phyloP scores from a whole-genome alignment of 64 coral and sea anemone species.

The Stylophora pistillata region DNA sequence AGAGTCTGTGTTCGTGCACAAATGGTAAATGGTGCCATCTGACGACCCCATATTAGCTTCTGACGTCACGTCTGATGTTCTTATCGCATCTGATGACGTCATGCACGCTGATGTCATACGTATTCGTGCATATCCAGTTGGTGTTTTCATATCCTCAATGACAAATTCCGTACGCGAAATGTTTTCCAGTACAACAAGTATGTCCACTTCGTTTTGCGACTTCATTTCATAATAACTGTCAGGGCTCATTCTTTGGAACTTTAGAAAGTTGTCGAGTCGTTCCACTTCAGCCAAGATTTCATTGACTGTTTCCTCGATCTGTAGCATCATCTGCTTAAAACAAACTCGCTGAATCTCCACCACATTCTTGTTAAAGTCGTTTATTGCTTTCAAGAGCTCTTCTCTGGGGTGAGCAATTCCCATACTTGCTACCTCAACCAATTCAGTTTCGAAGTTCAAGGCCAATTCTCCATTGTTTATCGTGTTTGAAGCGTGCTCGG shows the following conservation, averaged over 20 bases:
- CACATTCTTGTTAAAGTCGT: constrained; percentile 27
- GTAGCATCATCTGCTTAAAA: constrained; percentile 75
- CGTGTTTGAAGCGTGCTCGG: not conserved
- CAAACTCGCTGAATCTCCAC: constrained; percentile 13
- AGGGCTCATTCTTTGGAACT: constrained; percentile 62
- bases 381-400: constrained; percentile 1
- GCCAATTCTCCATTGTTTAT: not conserved
- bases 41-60: not conserved
- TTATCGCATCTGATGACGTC: not conserved
- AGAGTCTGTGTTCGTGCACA: constrained; percentile 9
- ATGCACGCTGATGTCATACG: not conserved
- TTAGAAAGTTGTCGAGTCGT: constrained; percentile 29
- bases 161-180: constrained; percentile 33
- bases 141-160: constrained; percentile 65
- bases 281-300: constrained; percentile 60
- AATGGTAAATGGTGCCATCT: not conserved
- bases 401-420: constrained; percentile 3
- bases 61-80: not conserved
- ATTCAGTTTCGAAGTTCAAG: constrained; percentile 24
- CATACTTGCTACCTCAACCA: constrained; percentile 23
- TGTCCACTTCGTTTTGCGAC: constrained; percentile 73
- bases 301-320: constrained; percentile 78
- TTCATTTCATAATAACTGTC: constrained; percentile 67
- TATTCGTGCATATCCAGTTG: constrained; percentile 67
- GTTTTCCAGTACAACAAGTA: constrained; percentile 68